Percentiles rank a stretch among this genome's conserved stretches.
phyloP scores from a whole-genome alignment of 2,113 vertebrate genomes.

The Passer domesticus region DNA sequence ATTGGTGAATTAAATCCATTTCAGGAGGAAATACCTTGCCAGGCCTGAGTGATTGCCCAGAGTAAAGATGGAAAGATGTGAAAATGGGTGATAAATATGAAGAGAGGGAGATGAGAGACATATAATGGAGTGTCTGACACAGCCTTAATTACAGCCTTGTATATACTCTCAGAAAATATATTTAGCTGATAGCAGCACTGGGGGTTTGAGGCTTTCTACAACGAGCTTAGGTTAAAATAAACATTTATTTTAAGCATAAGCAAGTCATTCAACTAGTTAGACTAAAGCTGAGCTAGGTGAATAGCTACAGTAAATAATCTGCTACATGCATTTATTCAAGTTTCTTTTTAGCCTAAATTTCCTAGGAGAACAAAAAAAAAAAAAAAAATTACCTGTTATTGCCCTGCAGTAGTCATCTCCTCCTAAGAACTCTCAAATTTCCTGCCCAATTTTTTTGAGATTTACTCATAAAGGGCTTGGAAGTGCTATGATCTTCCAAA shows the following conservation, averaged over 20 bases:
- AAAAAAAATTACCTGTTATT: neutral
- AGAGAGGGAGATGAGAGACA: slow-evolving; percentile 3
- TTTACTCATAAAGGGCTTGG: neutral
- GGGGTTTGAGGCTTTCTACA: slow-evolving; percentile 15
- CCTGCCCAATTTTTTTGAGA: neutral
- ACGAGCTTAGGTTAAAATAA: slow-evolving; percentile 37
- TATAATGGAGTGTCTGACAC: slow-evolving; percentile 48
- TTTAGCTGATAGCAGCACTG: slow-evolving; percentile 11
- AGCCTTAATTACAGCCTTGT: slow-evolving; percentile 43
- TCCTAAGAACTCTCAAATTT: neutral
- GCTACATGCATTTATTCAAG: neutral
- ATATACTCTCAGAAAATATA: slow-evolving; percentile 39
- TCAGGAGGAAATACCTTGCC: neutral
- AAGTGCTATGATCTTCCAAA: neutral
- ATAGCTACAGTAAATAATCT: neutral
- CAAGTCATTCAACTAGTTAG: slow-evolving; percentile 12
- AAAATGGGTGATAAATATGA: slow-evolving; percentile 59
- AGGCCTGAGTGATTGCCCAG: slow-evolving; percentile 5
- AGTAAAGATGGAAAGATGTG: neutral
- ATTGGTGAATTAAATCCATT: neutral
- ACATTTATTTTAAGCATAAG: slow-evolving; percentile 44
- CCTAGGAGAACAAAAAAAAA: neutral
- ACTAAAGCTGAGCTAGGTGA: slow-evolving; percentile 13
- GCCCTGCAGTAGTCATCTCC: neutral
- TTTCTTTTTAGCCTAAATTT: slow-evolving; percentile 8